phyloP scores from a whole-genome alignment of 2,113 vertebrate genomes.

The Caloenas nicobarica region DNA sequence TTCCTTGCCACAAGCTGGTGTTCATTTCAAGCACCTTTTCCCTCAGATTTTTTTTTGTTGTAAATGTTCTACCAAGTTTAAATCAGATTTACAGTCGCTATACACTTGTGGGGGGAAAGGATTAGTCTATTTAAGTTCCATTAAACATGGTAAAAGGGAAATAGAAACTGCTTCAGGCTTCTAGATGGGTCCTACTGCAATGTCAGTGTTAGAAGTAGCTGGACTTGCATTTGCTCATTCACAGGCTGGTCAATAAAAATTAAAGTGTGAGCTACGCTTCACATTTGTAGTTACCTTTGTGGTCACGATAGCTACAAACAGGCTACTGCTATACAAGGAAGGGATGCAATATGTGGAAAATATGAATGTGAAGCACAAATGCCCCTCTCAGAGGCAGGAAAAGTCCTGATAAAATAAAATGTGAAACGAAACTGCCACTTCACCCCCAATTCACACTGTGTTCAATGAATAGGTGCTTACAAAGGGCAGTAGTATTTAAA shows the following conservation, averaged over 20 bases:
- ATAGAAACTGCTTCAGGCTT: background rate
- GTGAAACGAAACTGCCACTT: background rate
- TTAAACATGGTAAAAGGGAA: background rate
- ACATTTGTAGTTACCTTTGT: background rate
- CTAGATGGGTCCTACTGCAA: background rate
- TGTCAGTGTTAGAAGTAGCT: background rate
- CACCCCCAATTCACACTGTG: rapidly evolving
- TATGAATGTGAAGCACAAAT: rapidly evolving
- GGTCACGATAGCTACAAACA: background rate
- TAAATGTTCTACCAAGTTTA: background rate
- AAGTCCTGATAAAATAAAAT: background rate
- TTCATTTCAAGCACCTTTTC: background rate
- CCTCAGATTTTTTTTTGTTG: rapidly evolving
- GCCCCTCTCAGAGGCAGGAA: background rate
- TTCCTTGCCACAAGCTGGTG: background rate
- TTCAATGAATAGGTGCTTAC: background rate
- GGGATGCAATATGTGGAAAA: background rate
- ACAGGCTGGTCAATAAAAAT: background rate
- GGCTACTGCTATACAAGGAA: background rate
- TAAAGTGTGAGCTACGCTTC: background rate
- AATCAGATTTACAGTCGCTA: background rate
- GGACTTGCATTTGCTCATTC: background rate
- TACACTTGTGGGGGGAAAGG: background rate
- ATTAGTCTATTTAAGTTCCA: background rate
- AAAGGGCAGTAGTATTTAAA: background rate